Percentiles rank a stretch among this genome's conserved stretches.
Evolutionary conservation across 2,113 vertebrate species (phyloP).

Genomic region (Xyrauchen texanus): DNA sequence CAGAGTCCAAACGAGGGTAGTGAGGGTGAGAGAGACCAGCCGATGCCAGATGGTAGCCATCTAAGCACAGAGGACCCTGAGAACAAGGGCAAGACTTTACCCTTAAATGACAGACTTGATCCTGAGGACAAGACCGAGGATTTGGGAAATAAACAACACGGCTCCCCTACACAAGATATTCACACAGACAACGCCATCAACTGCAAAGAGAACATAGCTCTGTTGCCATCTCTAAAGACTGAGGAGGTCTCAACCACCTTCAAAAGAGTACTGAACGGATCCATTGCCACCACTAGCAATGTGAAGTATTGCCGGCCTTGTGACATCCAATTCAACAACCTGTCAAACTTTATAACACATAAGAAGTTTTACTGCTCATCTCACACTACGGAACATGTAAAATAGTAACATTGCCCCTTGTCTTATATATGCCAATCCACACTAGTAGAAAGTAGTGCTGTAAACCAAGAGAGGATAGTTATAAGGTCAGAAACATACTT

Average conservation of each 20-base stretch:
- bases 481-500: too few relatives aligned
- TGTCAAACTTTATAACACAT: conserved; percentile 93
- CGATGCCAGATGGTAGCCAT: conserved; percentile 77
- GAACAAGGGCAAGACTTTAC: conserved; percentile 76
- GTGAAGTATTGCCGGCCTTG: conserved; percentile 87
- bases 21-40: conserved; percentile 80
- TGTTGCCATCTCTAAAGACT: conserved; percentile 69
- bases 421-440: neutral
- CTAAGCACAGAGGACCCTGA: conserved; percentile 78
- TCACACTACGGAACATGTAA: conserved; percentile 86
- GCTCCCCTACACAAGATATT: conserved; percentile 1
- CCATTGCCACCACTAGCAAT: conserved; percentile 72
- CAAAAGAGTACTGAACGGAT: conserved; percentile 78
- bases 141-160: neutral
- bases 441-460: neutral
- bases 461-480: neutral
- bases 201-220: conserved; percentile 78
- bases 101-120: conserved; percentile 79
- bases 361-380: conserved; percentile 93
- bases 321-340: conserved; percentile 89
- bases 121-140: conserved; percentile 77
- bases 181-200: conserved; percentile 23
- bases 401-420: conserved; percentile 65
- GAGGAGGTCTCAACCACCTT: conserved; percentile 81
- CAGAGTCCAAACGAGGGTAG: conserved; percentile 79